These are phyloP conservation scores for Ophion ventricosus DNA, from an alignment of 2,888 invertebrate species.

Conservation along the genomic window DNA sequence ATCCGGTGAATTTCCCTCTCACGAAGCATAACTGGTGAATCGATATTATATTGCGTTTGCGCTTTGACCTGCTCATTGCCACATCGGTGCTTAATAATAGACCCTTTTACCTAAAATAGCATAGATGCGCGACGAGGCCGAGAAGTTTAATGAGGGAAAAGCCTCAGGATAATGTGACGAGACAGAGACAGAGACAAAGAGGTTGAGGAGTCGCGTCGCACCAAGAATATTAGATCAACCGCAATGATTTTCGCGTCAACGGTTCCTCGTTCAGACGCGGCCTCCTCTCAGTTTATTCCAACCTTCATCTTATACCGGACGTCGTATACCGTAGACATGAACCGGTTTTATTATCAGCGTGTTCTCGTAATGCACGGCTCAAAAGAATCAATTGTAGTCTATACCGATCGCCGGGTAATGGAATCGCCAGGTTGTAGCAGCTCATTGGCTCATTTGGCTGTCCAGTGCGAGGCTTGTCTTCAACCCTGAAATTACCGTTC, in stretches of 20 bases:
- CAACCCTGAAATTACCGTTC: no score
- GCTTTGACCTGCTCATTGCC: background rate
- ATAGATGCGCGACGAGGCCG: background rate
- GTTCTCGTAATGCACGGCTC: no score
- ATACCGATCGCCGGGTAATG: no score
- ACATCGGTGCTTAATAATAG: background rate
- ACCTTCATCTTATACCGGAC: conserved; percentile 6
- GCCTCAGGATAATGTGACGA: conserved; percentile 21
- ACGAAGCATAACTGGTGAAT: background rate
- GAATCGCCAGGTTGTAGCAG: no score
- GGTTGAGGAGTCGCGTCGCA: conserved; percentile 36
- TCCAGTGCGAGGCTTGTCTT: no score
- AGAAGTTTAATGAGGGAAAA: background rate
- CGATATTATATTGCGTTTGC: no score
- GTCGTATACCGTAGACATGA: background rate
- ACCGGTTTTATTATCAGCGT: conserved; percentile 22
- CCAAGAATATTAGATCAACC: conserved; percentile 46
- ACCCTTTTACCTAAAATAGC: conserved; percentile 9
- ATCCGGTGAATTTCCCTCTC: background rate
- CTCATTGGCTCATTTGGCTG: no score
- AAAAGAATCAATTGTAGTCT: no score
- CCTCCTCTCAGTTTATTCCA: conserved; percentile 32
- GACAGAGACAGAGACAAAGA: conserved; percentile 11
- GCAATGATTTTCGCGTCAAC: conserved; percentile 50
- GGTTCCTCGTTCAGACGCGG: conserved; percentile 35